Evolutionary conservation across 2,888 invertebrate species (phyloP), one percentile per base, ranked within the genome.

Genomic region (Linyphia triangularis): DNA sequence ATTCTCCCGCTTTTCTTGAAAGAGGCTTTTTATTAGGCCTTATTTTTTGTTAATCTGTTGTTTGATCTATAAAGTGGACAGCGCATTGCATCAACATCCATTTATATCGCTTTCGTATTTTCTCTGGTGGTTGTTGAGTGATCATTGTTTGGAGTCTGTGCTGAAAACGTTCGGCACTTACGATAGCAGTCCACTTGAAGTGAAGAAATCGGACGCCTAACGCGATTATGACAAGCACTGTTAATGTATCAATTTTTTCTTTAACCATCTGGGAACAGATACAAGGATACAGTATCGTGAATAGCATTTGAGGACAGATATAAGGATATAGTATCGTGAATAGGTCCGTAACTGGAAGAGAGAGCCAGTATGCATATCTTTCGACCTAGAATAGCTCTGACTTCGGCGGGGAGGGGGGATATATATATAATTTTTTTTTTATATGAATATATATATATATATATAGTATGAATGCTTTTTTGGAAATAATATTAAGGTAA

Each of bases 1-100:
- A 43, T 51, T 70, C 43, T 40, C 43, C 7, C n/a, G 24, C 43
- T 70, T 70, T 70, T 43, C 70, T 70, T 70, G 43, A 70, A 70
- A 37, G 43, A 33, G 28, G 28, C n/a, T 43, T 43, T 51, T 70
- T 70, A 70, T 26, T 70, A 26, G 70, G 24, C 22, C 16, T 43
- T 70, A 24, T 30, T 70, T 70, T 43, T 26, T 70, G 26, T 70
- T 28, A 26, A 61, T 61, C 61, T 70, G 43, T 19, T 28, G 16
- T 28, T 70, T n/a, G 70, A 26, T 51, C 28, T 51, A 33, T 13
- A 43, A 51, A 70, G 70, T 70, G 70, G 43, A 16, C 26, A 26
- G 26, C 43, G 24, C 51, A 51, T 51, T 51, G n/a, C n/a, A 51
- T 51, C 51, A 51, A 51, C 51, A 51, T 51, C 51, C 51, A 51